Evolutionary conservation across 2,113 vertebrate species (phyloP).

Genomic region (Gallinago paraguaiae): DNA sequence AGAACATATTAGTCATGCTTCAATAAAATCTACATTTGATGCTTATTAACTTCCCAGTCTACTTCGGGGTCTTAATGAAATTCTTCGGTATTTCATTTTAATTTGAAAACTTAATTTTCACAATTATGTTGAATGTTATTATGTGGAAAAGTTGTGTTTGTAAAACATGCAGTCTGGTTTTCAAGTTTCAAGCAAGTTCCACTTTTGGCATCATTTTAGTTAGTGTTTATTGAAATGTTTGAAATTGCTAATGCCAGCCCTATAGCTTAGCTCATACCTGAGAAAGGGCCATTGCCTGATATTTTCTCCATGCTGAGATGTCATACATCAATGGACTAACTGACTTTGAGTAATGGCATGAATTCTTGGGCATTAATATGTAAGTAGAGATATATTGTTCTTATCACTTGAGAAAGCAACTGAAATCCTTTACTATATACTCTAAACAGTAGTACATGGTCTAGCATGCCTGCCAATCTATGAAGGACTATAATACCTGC

Average conservation of each 20-base stretch:
- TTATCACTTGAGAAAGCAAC: neutral
- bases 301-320: neutral
- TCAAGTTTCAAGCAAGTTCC: neutral
- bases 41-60: conserved; percentile 25
- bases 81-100: conserved; percentile 23
- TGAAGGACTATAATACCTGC: neutral
- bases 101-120: neutral
- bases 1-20: conserved; percentile 17
- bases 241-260: neutral
- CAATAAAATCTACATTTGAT: conserved; percentile 7
- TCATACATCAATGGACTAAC: neutral
- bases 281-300: neutral
- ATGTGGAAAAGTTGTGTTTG: neutral
- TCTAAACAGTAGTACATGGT: neutral
- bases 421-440: neutral
- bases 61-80: conserved; percentile 15
- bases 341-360: neutral
- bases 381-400: neutral
- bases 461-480: neutral
- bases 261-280: neutral
- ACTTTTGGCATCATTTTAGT: neutral
- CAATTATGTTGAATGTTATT: neutral
- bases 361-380: neutral
- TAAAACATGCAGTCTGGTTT: neutral
- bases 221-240: neutral